Evolutionary conservation across 2,113 vertebrate genomes (phyloP).

Genomic region (Oncorhynchus tshawytscha): DNA sequence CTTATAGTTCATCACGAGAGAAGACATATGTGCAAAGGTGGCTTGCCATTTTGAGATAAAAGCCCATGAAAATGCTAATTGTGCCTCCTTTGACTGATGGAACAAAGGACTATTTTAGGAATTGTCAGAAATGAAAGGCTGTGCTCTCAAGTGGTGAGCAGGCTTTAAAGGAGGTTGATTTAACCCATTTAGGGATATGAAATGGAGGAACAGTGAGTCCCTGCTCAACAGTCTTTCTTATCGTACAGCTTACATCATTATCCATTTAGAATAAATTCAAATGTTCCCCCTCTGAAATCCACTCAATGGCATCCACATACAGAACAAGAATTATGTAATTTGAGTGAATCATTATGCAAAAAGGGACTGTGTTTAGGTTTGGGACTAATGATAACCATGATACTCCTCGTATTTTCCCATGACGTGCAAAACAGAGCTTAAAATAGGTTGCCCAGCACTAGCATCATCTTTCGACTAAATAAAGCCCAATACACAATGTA

Average conservation of each 20-base stretch:
- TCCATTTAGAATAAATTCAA: slow-evolving; percentile 25
- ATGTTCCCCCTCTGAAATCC: slow-evolving; percentile 11
- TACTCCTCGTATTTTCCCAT: background rate
- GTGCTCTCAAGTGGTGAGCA: slow-evolving; percentile 47
- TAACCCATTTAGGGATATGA: slow-evolving; percentile 44
- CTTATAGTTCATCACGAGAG: slow-evolving; percentile 13
- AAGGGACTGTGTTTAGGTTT: background rate
- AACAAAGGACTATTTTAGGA: slow-evolving; percentile 46
- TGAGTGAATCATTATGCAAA: slow-evolving; percentile 16
- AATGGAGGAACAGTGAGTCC: slow-evolving; percentile 21
- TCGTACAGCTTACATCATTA: slow-evolving; percentile 36
- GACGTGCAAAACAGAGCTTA: background rate
- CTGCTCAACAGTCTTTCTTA: slow-evolving; percentile 10
- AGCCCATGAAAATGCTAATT: slow-evolving; percentile 55
- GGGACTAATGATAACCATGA: background rate
- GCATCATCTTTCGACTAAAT: slow-evolving; percentile 18
- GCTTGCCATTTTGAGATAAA: slow-evolving; percentile 55
- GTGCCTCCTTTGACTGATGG: slow-evolving; percentile 39
- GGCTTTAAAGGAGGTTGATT: slow-evolving; percentile 34
- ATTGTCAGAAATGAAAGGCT: slow-evolving; percentile 26
- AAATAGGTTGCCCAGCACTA: slow-evolving; percentile 58
- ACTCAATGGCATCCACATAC: slow-evolving; percentile 15
- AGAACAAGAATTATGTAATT: slow-evolving; percentile 19
- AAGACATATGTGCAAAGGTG: slow-evolving; percentile 52
- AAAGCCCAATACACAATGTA: slow-evolving; percentile 19